These are phyloP conservation scores for Mormyrus hasselquistii DNA, from an alignment of 2,797 vertebrate genomes.

Conservation along the genomic window DNA sequence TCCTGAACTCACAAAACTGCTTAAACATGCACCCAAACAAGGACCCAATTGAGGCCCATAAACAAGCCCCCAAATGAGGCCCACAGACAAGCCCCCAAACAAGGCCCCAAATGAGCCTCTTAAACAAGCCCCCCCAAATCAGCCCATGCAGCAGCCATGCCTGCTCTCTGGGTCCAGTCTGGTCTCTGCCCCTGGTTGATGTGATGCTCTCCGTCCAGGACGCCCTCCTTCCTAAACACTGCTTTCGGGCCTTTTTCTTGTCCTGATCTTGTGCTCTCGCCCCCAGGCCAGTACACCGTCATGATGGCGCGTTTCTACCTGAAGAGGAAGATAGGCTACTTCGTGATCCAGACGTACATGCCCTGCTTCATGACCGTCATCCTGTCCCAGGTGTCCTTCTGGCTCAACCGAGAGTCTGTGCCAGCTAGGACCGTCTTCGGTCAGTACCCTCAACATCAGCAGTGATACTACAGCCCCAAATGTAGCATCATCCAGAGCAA, in stretches of 20 bases:
- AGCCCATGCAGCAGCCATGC: not conserved
- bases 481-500: not conserved
- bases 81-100: not conserved
- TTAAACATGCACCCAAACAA: not conserved
- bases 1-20: not conserved
- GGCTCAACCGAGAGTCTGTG: constrained; percentile 96
- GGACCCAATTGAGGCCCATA: not conserved
- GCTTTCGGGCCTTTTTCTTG: not conserved
- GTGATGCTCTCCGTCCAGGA: not conserved
- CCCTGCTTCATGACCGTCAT: constrained; percentile 99
- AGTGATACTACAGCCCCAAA: not conserved
- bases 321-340: constrained; percentile 98
- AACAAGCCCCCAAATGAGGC: too few species aligned
- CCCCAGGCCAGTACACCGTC: constrained; percentile 88
- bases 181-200: not conserved
- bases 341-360: constrained; percentile 97
- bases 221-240: not conserved
- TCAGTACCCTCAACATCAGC: constrained; percentile 56
- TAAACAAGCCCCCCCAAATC: not conserved
- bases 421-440: constrained; percentile 95
- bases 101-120: not conserved
- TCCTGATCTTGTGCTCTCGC: not conserved
- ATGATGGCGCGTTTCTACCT: constrained; percentile 97
- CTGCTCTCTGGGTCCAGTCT: not conserved
- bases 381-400: constrained; percentile 94